Base-by-base conservation (phyloP, 2,113 vertebrate genomes). In the Todiramphus saurophagus region DNA sequence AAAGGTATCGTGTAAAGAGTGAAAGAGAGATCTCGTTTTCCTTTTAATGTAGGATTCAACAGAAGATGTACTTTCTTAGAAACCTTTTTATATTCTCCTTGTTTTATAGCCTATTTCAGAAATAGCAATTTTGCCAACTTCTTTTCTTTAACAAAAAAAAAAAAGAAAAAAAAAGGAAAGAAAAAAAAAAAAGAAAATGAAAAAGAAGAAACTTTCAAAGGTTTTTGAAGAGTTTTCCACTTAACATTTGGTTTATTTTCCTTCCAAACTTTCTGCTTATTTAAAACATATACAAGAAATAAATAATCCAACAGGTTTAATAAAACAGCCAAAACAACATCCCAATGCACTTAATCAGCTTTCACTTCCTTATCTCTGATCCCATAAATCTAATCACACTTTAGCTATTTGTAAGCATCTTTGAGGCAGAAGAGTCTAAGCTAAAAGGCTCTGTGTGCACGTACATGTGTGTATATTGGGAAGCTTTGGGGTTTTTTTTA, bases 391-490 rank as follows among this genome's bases (percentile, higher is more conserved):
- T 37, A 39, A 50, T 44, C 24, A 48, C 30, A 23, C 25, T 51
- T 7, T 9, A 31, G 23, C 37, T 69, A 43, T 59, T 67, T 70
- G 3, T n/a, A 76, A 37, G 23, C 11, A 51, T 50, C 21, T 84
- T 67, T 72, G 41, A 27, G 64, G 30, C 23, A 58, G 37, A 28
- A 51, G 23, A n/a, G 7, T 23, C 20, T 62, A 44, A 68, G 51
- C 19, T 62, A 63, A 82, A 80, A 79, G 30, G 37, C 19, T 72
- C 16, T 20, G 28, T 1, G 5, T 20, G 6, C 41, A n/a, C 18
- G 15, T 59, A 41, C 4, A 4, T 5, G 9, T 13, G 5, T 4
- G 3, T 7, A 4, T 30, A 44, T 16, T 11, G 13, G 28, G 20
- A 31, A 50, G 13, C 33, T 30, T 48, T 23, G 69, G 31, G 14